phyloP scores from a whole-genome alignment of 1,140 invertebrate genomes.

The Cephus cinctus region DNA sequence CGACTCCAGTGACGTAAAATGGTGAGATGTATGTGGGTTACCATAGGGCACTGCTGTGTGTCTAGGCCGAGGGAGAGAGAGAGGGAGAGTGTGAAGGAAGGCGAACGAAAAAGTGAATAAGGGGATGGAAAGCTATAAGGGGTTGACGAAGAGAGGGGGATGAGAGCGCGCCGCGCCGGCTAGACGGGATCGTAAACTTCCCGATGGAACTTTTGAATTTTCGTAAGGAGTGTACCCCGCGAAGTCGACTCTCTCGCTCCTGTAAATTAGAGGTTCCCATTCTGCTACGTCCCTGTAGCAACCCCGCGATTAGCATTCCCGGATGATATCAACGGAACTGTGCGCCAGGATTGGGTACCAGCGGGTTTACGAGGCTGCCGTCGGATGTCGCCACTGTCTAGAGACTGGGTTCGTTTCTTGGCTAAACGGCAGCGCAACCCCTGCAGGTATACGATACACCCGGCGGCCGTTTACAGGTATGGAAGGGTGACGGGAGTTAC shows the following conservation, averaged over 20 bases:
- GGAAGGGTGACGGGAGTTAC: too few species aligned
- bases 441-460: too few species aligned
- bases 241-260: constrained; percentile 26
- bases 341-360: too few species aligned
- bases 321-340: constrained; percentile 21
- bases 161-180: constrained; percentile 38
- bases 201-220: constrained; percentile 49
- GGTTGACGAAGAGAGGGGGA: constrained; percentile 15
- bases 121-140: constrained; percentile 13
- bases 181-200: constrained; percentile 50
- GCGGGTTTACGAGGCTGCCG: constrained; percentile 13
- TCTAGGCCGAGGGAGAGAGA: not conserved
- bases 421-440: too few species aligned
- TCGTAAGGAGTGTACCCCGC: constrained; percentile 34
- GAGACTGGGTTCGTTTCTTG: constrained; percentile 5
- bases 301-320: constrained; percentile 26
- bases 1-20: too few species aligned
- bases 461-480: too few species aligned
- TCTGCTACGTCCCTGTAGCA: constrained; percentile 5
- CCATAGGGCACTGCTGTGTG: too few species aligned
- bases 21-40: too few species aligned
- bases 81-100: constrained; percentile 15
- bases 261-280: constrained; percentile 42
- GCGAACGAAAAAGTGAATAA: not conserved
- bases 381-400: constrained; percentile 21